Conservation (phyloP, 2,113 vertebrate species). For the Caracal caracal region DNA sequence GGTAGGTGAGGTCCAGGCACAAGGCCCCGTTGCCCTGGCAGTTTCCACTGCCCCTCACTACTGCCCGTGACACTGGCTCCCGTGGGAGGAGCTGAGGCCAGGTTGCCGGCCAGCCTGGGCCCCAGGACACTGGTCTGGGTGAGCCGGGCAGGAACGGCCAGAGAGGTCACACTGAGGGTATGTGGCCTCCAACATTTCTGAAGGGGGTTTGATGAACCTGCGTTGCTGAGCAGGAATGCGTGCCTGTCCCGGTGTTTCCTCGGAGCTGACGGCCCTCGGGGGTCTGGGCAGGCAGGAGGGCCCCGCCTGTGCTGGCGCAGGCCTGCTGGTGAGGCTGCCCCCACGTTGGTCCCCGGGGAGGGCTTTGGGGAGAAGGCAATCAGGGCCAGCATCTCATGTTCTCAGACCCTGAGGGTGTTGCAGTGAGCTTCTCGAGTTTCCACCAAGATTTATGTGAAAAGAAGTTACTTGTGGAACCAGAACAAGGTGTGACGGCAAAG, state of each 20-base stretch:
- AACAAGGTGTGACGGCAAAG: background rate
- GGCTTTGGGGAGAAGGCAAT: background rate
- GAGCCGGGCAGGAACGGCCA: background rate
- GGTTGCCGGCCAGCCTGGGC: background rate
- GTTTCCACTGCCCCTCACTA: background rate
- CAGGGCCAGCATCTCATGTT: background rate
- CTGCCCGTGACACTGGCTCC: rapidly evolving
- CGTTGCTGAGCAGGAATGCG: rapidly evolving
- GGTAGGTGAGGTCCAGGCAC: rapidly evolving
- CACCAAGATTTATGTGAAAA: background rate
- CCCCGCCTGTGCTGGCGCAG: background rate
- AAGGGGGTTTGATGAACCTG: rapidly evolving
- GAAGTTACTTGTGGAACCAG: background rate
- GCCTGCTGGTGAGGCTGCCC: background rate
- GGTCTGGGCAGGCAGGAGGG: background rate
- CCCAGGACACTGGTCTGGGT: background rate
- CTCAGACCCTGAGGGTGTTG: background rate
- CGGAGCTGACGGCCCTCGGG: background rate
- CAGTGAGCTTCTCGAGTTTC: background rate
- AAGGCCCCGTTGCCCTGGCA: background rate
- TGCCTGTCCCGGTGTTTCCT: background rate
- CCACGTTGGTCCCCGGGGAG: no score
- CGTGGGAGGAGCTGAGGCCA: background rate
- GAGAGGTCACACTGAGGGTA: background rate
- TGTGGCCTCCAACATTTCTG: background rate